Evolutionary conservation across 2,113 vertebrate genomes (phyloP).

Genomic region (Pyxicephalus adspersus): DNA sequence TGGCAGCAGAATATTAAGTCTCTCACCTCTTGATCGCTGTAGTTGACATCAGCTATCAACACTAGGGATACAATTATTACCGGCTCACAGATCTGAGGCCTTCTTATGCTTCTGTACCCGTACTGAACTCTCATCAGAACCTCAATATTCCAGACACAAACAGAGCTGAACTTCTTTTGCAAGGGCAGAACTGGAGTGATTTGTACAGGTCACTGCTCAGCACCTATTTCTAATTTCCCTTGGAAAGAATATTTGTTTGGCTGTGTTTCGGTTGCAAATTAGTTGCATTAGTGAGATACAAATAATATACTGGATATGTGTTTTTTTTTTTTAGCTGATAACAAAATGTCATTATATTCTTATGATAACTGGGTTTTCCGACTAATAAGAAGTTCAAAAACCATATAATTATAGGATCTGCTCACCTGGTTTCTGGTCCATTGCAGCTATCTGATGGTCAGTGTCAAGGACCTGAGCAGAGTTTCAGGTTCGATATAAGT

Average conservation of each 20-base stretch:
- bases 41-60: conserved; percentile 47
- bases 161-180: conserved; percentile 22
- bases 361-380: too few relatives aligned
- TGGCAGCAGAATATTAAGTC: conserved; percentile 45
- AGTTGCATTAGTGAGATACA: background rate
- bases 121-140: conserved; percentile 16
- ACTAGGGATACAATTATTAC: conserved; percentile 48
- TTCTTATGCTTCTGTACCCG: background rate
- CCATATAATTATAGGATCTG: too few relatives aligned
- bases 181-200: background rate
- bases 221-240: conserved; percentile 27
- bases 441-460: too few relatives aligned
- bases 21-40: conserved; percentile 46
- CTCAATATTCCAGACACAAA: conserved; percentile 26
- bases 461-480: too few relatives aligned
- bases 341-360: too few relatives aligned
- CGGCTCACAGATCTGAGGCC: conserved; percentile 26
- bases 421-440: too few relatives aligned
- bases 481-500: too few relatives aligned
- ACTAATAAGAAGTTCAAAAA: too few relatives aligned
- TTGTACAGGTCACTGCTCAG: conserved; percentile 22
- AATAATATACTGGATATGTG: background rate
- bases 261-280: background rate
- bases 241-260: background rate
- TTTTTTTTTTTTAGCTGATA: background rate